These are phyloP conservation scores for Pollicipes pollicipes DNA, from an alignment of 1,140 invertebrate species.

Conservation along the genomic window DNA sequence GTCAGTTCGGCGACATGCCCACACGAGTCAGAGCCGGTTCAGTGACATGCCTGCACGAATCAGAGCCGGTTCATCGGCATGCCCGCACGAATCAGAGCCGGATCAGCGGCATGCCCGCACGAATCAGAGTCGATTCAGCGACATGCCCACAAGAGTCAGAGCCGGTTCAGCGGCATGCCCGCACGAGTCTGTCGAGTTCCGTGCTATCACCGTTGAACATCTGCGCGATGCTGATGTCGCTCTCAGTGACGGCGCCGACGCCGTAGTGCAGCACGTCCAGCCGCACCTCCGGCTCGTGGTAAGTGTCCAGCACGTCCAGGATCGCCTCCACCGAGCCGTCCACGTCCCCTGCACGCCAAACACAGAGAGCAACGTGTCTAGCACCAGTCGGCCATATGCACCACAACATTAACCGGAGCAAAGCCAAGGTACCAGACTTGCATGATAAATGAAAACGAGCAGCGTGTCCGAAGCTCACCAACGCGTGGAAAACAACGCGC, in stretches of 20 bases:
- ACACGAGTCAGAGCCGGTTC: neutral
- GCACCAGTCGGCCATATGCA: neutral
- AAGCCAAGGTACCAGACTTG: neutral
- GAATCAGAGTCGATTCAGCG: no score
- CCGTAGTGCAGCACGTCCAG: slow-evolving; percentile 77
- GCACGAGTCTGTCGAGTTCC: neutral
- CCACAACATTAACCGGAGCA: neutral
- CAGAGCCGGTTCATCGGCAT: neutral
- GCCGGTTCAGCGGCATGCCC: neutral
- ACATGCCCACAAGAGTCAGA: no score
- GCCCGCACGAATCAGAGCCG: no score
- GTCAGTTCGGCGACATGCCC: no score
- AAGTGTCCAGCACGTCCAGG: slow-evolving; percentile 74
- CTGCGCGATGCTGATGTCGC: slow-evolving; percentile 68
- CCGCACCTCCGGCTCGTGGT: slow-evolving; percentile 52
- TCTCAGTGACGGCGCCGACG: slow-evolving; percentile 63
- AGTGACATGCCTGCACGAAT: neutral
- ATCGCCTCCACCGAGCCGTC: slow-evolving; percentile 58
- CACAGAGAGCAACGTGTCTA: neutral
- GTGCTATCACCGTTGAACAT: slow-evolving; percentile 44
- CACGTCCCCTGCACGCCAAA: slow-evolving; percentile 39
- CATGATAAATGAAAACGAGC: no score
- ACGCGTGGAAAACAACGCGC: no score
- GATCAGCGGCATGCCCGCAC: no score
- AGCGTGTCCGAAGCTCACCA: no score